phyloP scores from a whole-genome alignment of 2,797 vertebrate species.

The Echeneis naucrates region DNA sequence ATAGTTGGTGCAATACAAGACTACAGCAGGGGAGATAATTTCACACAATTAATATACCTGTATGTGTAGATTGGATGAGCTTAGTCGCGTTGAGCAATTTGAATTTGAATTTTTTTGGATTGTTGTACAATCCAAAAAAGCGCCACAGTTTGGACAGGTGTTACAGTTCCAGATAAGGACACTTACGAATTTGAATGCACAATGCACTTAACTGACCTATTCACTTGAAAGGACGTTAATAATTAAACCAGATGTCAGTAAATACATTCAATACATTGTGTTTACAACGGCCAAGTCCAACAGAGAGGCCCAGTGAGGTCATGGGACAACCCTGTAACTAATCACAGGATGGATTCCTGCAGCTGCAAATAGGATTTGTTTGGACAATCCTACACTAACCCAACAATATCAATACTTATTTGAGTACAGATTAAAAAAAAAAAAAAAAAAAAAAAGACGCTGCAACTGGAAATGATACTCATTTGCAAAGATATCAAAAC shows the following conservation, averaged over 20 bases:
- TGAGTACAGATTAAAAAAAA: too few relatives aligned
- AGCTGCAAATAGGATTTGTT: too few relatives aligned
- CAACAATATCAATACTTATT: too few relatives aligned
- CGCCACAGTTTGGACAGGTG: background rate
- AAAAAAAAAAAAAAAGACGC: too few relatives aligned
- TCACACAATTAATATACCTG: too few relatives aligned
- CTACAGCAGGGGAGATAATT: background rate
- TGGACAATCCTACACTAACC: too few relatives aligned
- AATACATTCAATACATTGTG: background rate
- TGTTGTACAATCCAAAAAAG: background rate
- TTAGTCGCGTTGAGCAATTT: background rate
- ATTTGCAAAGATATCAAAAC: too few relatives aligned
- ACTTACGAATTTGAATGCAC: background rate
- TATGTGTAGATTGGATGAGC: background rate
- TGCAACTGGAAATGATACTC: too few relatives aligned
- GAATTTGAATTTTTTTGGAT: constrained; percentile 24
- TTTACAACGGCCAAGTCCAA: background rate
- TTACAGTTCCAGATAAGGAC: background rate
- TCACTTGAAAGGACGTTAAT: constrained; percentile 18
- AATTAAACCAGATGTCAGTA: constrained; percentile 11
- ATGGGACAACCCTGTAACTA: background rate
- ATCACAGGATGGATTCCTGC: background rate
- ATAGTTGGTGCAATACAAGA: background rate
- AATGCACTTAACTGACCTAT: background rate
- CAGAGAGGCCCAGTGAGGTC: background rate